Evolutionary conservation across 2,797 vertebrate species (phyloP), one percentile per base, ranked within the genome.

Genomic region (Meriones psammophilus): DNA sequence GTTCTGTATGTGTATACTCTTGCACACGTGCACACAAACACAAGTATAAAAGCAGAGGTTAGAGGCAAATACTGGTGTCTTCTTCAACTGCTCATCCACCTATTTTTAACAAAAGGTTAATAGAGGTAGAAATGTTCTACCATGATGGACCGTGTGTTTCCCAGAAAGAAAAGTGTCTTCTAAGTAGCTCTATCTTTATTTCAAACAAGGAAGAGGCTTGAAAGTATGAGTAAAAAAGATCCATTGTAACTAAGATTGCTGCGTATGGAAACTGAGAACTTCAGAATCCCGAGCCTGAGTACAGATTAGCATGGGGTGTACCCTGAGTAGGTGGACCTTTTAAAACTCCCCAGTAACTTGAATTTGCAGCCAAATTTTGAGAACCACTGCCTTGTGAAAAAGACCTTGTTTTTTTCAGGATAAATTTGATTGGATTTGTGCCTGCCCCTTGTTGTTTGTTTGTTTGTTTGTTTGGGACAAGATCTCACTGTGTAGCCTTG

Each of bases 371-470:
- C 50, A 26, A 30, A 18, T 81, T 64, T 84, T 87, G 42, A 87
- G 39, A 95, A 92, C 36, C 24, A 77, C 3, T 73, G 22, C 28
- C 36, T 78, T 92, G 36, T 30, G 74, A 42, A 89, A 95, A 85
- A 81, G 76, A 69, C 56, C n/a, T 81, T 62, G 10, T 50, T 85
- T 96, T 96, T 96, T 94, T 71, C 42, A 92, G 85, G 54, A 74
- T 74, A 94, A 95, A 84, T 80, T 15, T 42, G 36, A 90, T 96
- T 20, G 3, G 79, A 81, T 81, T 36, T 54, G 28, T 54, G 76
- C 24, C 4, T 1, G 6, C 1, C 12, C 4, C 5, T 5, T 58
- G 78, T 5, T 58, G 78, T 58, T 42, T 42, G 42, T 42, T 42
- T 79, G 77, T 79, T 33, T 42, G 22, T 42, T 64, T 84, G 36